Conservation (phyloP, 2,113 vertebrate genomes). For the Labeo rohita region DNA sequence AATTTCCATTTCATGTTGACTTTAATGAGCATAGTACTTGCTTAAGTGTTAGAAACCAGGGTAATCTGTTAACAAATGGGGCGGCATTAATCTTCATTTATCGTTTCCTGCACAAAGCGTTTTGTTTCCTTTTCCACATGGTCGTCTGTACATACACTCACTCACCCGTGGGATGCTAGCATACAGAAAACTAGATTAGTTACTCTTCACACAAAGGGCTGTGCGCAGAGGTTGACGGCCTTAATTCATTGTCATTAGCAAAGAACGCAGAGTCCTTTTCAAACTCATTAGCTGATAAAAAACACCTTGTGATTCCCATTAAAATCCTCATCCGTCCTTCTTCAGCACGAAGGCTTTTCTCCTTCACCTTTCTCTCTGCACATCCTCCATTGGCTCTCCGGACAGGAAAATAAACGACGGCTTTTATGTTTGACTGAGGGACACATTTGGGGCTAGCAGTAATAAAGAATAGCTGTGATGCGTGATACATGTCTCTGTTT, state of each 20-base stretch:
- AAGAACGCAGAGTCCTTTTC: conserved; percentile 68
- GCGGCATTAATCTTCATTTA: not conserved
- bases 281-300: conserved; percentile 78
- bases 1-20: too few species aligned
- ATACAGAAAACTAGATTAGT: conserved; percentile 53
- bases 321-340: conserved; percentile 66
- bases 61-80: not conserved
- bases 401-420: conserved; percentile 55
- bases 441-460: conserved; percentile 35
- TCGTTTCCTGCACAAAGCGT: not conserved
- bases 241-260: conserved; percentile 73
- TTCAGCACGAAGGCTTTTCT: conserved; percentile 51
- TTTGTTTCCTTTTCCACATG: conserved; percentile 4
- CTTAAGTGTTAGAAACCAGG: not conserved
- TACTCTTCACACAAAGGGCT: conserved; percentile 61
- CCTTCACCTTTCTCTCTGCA: conserved; percentile 49
- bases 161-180: not conserved
- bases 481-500: conserved; percentile 26
- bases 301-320: conserved; percentile 74
- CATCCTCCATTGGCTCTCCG: conserved; percentile 45
- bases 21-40: too few species aligned
- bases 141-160: not conserved
- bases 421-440: conserved; percentile 51
- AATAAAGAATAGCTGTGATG: conserved; percentile 39
- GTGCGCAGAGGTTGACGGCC: conserved; percentile 62